These are phyloP conservation scores for Muschampia plurimacula DNA, from an alignment of 2,888 invertebrate species.

Conservation along the genomic window DNA sequence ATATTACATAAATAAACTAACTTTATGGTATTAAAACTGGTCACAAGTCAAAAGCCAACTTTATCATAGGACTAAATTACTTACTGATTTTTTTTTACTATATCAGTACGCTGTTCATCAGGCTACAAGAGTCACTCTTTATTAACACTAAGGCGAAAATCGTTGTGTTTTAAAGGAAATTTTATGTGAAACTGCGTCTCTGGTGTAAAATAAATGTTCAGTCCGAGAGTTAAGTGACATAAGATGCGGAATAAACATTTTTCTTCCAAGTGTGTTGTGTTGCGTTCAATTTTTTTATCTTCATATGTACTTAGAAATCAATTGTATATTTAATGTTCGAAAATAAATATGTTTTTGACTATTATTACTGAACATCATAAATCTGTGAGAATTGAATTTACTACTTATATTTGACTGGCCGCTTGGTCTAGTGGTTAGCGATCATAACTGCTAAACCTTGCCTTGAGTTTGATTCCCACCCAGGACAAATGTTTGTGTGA, in stretches of 20 bases:
- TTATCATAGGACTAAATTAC: not conserved
- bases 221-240: slow-evolving; percentile 35
- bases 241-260: slow-evolving; percentile 5
- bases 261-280: not conserved
- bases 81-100: slow-evolving; percentile 12
- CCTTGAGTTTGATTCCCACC: too few species aligned
- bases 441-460: too few species aligned
- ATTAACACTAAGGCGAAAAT: slow-evolving; percentile 41
- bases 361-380: too few species aligned
- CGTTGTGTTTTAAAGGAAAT: slow-evolving; percentile 40
- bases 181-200: slow-evolving; percentile 37
- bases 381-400: too few species aligned
- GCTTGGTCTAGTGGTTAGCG: too few species aligned
- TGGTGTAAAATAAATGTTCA: slow-evolving; percentile 35
- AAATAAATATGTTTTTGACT: too few species aligned
- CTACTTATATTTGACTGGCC: too few species aligned
- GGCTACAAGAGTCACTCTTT: slow-evolving; percentile 42
- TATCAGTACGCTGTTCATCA: slow-evolving; percentile 42
- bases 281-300: not conserved
- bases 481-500: too few species aligned
- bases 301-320: not conserved
- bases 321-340: not conserved
- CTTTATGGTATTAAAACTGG: too few species aligned
- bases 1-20: too few species aligned
- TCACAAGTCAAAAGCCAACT: too few species aligned